phyloP scores from a whole-genome alignment of 2,888 invertebrate genomes.

The Eudemis profundana region DNA sequence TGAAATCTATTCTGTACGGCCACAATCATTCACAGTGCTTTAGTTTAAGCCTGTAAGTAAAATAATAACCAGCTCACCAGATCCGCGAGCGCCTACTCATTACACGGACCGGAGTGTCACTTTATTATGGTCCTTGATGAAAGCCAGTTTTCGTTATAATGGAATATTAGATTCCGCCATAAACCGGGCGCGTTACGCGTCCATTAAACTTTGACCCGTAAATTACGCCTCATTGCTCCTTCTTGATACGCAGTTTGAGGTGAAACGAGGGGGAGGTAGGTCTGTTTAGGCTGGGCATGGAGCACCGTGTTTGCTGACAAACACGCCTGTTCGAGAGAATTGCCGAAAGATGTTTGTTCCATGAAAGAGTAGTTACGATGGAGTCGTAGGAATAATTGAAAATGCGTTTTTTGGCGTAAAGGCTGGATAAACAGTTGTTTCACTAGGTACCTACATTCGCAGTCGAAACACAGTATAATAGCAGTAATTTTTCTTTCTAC shows the following conservation, averaged over 20 bases:
- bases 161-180: constrained; percentile 78
- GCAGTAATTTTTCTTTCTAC: no score
- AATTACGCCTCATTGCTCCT: constrained; percentile 53
- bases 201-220: constrained; percentile 69
- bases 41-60: constrained; percentile 49
- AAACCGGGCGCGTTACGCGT: constrained; percentile 63
- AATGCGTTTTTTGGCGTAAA: constrained; percentile 20
- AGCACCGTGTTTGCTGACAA: constrained; percentile 65
- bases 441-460: no score
- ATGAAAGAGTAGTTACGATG: constrained; percentile 36
- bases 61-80: constrained; percentile 52
- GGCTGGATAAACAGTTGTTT: no score
- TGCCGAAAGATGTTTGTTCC: constrained; percentile 68
- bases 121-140: constrained; percentile 68
- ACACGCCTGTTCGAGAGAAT: constrained; percentile 65
- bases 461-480: no score
- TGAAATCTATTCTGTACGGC: constrained; percentile 46
- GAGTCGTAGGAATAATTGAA: constrained; percentile 29
- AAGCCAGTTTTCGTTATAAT: constrained; percentile 70
- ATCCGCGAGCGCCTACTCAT: constrained; percentile 48
- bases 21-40: constrained; percentile 39
- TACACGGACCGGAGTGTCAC: constrained; percentile 60
- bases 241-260: constrained; percentile 39
- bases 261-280: constrained; percentile 49
- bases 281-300: constrained; percentile 56